Percentiles rank a stretch among this genome's conserved stretches.
Evolutionary conservation across 2,888 invertebrate genomes (phyloP).

Genomic region (Elysia crispata): DNA sequence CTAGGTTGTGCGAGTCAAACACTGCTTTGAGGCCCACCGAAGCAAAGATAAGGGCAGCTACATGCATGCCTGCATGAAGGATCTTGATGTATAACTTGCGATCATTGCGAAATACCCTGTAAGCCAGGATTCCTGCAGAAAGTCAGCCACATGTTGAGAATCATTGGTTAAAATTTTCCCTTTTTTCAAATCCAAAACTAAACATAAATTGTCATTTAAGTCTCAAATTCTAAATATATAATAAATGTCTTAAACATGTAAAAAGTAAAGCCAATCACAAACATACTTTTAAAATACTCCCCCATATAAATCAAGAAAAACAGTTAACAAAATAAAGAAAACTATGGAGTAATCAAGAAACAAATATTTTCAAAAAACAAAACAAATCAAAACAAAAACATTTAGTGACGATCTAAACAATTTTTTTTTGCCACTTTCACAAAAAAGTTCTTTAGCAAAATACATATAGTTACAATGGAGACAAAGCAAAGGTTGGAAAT

Average conservation of each 20-base stretch:
- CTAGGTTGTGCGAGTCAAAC: constrained; percentile 86
- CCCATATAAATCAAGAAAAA: too few relatives aligned
- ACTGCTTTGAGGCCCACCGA: constrained; percentile 87
- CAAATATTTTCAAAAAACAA: too few relatives aligned
- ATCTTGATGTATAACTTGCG: constrained; percentile 87
- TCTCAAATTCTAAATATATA: neutral
- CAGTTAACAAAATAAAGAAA: too few relatives aligned
- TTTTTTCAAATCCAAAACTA: neutral
- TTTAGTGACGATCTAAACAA: too few relatives aligned
- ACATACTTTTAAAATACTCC: neutral
- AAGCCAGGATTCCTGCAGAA: constrained; percentile 86
- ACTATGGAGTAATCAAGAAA: too few relatives aligned
- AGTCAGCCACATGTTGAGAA: neutral
- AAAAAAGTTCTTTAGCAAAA: too few relatives aligned
- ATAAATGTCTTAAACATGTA: too few relatives aligned
- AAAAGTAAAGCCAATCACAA: neutral
- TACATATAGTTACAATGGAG: too few relatives aligned
- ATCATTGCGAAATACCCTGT: constrained; percentile 86
- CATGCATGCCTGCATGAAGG: constrained; percentile 85
- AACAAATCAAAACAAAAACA: too few relatives aligned
- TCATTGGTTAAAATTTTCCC: neutral
- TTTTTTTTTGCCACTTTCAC: too few relatives aligned
- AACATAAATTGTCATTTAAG: neutral
- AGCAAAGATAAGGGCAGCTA: constrained; percentile 83
- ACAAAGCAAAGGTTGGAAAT: too few relatives aligned